Base-by-base conservation (phyloP, 2,113 vertebrate species). In the Lophochroa leadbeateri region DNA sequence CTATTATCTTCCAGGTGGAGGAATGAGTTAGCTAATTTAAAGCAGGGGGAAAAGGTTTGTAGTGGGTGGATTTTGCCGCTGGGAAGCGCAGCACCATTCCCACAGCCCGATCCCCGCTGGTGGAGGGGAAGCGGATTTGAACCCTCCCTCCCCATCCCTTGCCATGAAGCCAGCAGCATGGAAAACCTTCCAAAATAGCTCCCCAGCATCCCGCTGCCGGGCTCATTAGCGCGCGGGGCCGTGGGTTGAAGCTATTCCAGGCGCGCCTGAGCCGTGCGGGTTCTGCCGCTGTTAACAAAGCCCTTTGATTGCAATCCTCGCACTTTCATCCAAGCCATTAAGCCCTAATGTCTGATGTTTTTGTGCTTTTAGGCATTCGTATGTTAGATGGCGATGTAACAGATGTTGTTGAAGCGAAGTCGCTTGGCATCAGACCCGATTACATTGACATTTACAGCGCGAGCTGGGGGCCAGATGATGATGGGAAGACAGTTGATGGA, bases 321-420 rank as follows among this genome's bases (percentile, higher is more conserved):
- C 67, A 9, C 71, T 81, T 90, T 88, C 78, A 84, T 93, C 75
- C 84, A 76, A 75, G 85, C 90, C 92, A 44, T 87, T 76, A 82
- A 96, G 90, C 93, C 88, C 93, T 96, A 93, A 82, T 60, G 68
- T 94, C 95, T 90, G 58, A 87, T 88, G 71, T 92, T 81, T 87
- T 88, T 96, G 37, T 96, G 88, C 87, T 94, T 97, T 84, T 96
- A 99, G 99, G 99, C 93, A 99, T 99, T 94, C 99, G 99, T 61
- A 99, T 99, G 99, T 97, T 99, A 97, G 99, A 99, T 49, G 99
- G 99, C 8, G 99, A 99, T 80, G 99, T 99, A 95, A 99, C 99
- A 11, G 99, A 99, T 88, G 97, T 99, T 61, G 99, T 99, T 44
- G 99, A 99, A 96, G 99, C 99, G 29, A 99, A 99, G 97, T 99